Evolutionary conservation across 2,888 invertebrate species (phyloP).

Genomic region (Melikaiella ostensackeni): DNA sequence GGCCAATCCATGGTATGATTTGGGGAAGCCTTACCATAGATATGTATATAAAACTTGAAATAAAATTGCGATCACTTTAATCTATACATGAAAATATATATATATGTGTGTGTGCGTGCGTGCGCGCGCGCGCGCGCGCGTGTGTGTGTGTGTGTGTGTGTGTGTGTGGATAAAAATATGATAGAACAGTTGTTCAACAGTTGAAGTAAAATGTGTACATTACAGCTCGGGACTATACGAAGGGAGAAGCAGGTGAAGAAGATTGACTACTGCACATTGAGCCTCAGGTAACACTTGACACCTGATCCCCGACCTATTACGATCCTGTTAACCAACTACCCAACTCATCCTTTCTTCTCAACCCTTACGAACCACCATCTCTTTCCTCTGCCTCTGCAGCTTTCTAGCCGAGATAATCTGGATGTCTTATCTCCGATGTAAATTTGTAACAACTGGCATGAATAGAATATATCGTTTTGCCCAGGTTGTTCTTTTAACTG

Average conservation of each 20-base stretch:
- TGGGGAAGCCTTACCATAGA: no score
- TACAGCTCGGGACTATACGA: background rate
- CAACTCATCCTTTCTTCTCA: conserved; percentile 44
- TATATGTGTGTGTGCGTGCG: no score
- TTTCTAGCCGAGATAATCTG: conserved; percentile 53
- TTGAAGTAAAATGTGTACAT: background rate
- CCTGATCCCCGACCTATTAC: conserved; percentile 54
- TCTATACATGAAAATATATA: no score
- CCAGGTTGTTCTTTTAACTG: background rate
- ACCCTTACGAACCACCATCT: conserved; percentile 48
- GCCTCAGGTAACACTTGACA: conserved; percentile 57
- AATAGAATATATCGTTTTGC: background rate
- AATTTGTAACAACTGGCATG: background rate
- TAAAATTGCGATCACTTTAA: no score
- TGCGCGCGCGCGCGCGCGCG: no score
- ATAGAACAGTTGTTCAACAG: no score
- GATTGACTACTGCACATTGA: conserved; percentile 33
- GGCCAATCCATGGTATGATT: no score
- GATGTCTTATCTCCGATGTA: conserved; percentile 39
- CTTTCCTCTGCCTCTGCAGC: conserved; percentile 47
- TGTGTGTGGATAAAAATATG: no score
- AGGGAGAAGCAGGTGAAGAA: conserved; percentile 3
- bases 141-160: no score
- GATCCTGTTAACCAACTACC: conserved; percentile 50
- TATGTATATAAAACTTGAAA: no score